Base-by-base conservation (phyloP, 2,888 invertebrate genomes). In the Scaptomyza flava region DNA sequence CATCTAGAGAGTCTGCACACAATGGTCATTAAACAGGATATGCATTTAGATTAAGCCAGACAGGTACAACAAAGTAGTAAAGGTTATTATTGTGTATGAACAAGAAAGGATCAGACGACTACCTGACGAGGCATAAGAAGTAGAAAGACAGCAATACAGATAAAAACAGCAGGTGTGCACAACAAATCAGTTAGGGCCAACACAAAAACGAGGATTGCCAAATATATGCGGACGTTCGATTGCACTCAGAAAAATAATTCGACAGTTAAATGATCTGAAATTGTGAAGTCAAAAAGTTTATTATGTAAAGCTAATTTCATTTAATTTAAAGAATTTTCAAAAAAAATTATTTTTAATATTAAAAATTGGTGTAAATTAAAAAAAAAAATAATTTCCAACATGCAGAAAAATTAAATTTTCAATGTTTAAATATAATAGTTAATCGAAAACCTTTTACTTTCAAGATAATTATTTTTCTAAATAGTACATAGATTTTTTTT, bases 21-120 rank as follows among this genome's bases (percentile, higher is more conserved):
- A 62, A 65, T 58, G 46, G 48, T 59, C 67, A 73, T 70, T 64
- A 78, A 69, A 72, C 83, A 82, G 75, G 73, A 79, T 72, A 76
- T 68, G 56, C 60, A 76, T 68, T 77, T 60, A 72, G 83, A 74
- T 83, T 69, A 79, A 72, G 57, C 57, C 41, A 41, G 23, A 11
- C 20, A 34, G 56, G 60, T 63, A 72, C 63, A 68, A 76, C 70
- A 68, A 65, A 70, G 66, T 71, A 51, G 56, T 54, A 27, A 14
- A 38, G 38, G 20, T 17, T 41, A 41, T 41, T 41, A 9, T 41
- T 17, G 17, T 48, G 14, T n/a, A 9, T 48, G 8, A 12, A 23
- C 3, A 34, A 12, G 36, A 33, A 77, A 77, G 77, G 77, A 81
- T 71, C 61, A 56, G 36, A 23, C 41, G 58, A 41, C 72, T 75